phyloP scores from a whole-genome alignment of 2,888 invertebrate genomes.

The Pecten maximus region DNA sequence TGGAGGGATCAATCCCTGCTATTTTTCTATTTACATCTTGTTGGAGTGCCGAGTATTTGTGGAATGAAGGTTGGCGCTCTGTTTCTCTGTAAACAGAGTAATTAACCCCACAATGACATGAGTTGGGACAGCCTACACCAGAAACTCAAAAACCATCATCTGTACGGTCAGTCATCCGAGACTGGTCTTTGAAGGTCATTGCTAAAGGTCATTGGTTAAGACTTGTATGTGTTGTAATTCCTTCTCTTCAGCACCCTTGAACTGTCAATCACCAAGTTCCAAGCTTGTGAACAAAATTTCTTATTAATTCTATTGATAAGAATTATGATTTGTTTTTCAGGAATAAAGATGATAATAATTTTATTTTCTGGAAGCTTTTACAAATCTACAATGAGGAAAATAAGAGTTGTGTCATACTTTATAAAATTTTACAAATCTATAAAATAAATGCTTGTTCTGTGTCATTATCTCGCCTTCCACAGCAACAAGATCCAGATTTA shows the following conservation, averaged over 20 bases:
- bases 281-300: not conserved
- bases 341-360: too few relatives aligned
- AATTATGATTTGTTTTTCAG: too few relatives aligned
- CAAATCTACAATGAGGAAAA: too few relatives aligned
- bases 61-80: not conserved
- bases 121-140: not conserved
- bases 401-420: too few relatives aligned
- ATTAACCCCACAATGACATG: not conserved
- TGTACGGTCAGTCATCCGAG: not conserved
- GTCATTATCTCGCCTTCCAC: not conserved
- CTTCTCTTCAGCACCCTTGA: not conserved
- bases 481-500: not conserved
- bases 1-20: not conserved
- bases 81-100: not conserved
- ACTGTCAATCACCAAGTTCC: not conserved
- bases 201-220: not conserved
- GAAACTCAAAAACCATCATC: not conserved
- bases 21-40: slow-evolving; percentile 19
- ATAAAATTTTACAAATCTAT: too few relatives aligned
- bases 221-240: too few relatives aligned
- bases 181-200: not conserved
- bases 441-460: not conserved
- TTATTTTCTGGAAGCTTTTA: too few relatives aligned
- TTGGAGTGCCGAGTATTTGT: slow-evolving; percentile 1
- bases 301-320: too few relatives aligned